Evolutionary conservation across 2,888 invertebrate species (phyloP), one percentile per base, ranked within the genome.

Genomic region (Pseudococcus jackbeardsleyi): DNA sequence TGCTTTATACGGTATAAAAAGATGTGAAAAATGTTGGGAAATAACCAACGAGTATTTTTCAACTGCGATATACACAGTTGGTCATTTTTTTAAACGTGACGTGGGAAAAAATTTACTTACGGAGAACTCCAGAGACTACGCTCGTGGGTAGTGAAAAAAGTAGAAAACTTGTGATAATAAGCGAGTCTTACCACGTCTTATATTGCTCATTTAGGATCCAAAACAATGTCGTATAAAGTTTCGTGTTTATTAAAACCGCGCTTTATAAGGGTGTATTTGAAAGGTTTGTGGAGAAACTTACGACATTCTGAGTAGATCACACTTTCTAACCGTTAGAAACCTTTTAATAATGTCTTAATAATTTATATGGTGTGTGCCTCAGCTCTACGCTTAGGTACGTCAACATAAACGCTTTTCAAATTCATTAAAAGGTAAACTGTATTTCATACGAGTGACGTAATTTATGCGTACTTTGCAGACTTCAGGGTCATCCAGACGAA

Each of bases 331-430:
- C 59, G 19, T 19, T 5, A 59, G 59, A 59, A 59, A 59, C 59
- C 59, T 59, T 59, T 59, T 59, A 59, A 59, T 59, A 59, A 59
- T 59, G 11, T 19, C 59, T 59, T n/a, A 59, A 59, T 59, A 59
- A 59, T 59, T 59, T 19, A 59, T 19, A 19, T 19, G 19, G 7
- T 19, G 19, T 19, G 19, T 19, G 26, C 26, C 3, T 33, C 3
- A 2, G 26, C 26, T 59, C 19, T 11, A 59, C 54, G 17, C 15
- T 11, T 17, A 54, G 15, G 12, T 17, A 54, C 50, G 50, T 50
- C 50, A 19, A n/a, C 59, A 5, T 59, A 19, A 59, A 59, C 59
- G 19, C 6, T 19, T 19, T 59, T 59, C 19, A 19, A 11, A 59
- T 19, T 59, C 59, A 59, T 59, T 59, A 59, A 19, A 59, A 19